These are phyloP conservation scores for Drosophila meridiana DNA, from an alignment of 2,888 invertebrate species.

Conservation along the genomic window DNA sequence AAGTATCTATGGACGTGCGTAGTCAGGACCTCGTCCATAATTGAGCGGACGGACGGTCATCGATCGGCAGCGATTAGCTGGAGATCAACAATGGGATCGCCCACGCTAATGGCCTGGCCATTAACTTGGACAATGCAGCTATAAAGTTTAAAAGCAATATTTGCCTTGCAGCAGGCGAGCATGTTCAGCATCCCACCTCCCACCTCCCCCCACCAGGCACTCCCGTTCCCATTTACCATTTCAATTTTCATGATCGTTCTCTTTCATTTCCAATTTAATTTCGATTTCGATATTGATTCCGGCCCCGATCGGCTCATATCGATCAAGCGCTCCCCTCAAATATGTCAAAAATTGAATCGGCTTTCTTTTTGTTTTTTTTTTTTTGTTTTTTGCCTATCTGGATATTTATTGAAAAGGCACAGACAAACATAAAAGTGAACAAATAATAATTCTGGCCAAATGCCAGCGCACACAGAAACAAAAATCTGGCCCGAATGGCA, in stretches of 20 bases:
- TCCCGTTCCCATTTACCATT: slow-evolving; percentile 1
- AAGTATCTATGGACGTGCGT: neutral
- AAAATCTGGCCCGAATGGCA: slow-evolving; percentile 46
- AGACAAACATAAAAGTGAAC: slow-evolving; percentile 80
- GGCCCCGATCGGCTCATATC: slow-evolving; percentile 28
- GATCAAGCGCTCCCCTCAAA: slow-evolving; percentile 56
- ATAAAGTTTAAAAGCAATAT: slow-evolving; percentile 69
- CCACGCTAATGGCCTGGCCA: slow-evolving; percentile 69
- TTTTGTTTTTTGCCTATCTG: slow-evolving; percentile 34
- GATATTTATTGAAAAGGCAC: slow-evolving; percentile 78
- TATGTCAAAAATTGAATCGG: slow-evolving; percentile 68
- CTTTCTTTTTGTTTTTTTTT: slow-evolving; percentile 21
- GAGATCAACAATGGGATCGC: slow-evolving; percentile 45
- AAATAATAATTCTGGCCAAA: slow-evolving; percentile 77
- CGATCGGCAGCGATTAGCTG: slow-evolving; percentile 32
- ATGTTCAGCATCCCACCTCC: neutral
- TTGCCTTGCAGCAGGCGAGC: slow-evolving; percentile 45
- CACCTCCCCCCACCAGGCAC: neutral
- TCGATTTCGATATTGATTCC: slow-evolving; percentile 24
- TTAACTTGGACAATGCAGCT: slow-evolving; percentile 74
- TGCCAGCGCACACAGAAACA: slow-evolving; percentile 63
- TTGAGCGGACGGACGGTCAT: neutral
- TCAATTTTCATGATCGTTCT: slow-evolving; percentile 15
- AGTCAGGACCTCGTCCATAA: slow-evolving; percentile 15
- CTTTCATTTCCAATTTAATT: slow-evolving; percentile 5